phyloP scores from a whole-genome alignment of 1,140 invertebrate species.

The Leptinotarsa texana region DNA sequence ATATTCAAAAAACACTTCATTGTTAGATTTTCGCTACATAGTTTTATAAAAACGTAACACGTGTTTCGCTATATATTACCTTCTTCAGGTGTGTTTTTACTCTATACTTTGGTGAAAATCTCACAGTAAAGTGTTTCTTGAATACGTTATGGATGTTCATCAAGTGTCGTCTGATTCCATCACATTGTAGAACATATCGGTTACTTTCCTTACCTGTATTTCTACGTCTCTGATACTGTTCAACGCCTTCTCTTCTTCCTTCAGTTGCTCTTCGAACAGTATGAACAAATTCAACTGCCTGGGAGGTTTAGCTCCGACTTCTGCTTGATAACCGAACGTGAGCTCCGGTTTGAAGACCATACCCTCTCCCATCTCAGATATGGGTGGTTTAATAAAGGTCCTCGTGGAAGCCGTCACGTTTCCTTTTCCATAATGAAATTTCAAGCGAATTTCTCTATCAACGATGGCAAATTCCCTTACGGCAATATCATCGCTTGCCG shows the following conservation, averaged over 20 bases:
- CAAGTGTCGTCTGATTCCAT: no score
- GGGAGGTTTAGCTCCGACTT: slow-evolving; percentile 64
- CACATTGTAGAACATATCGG: neutral
- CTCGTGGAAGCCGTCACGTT: slow-evolving; percentile 68
- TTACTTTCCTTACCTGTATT: slow-evolving; percentile 50
- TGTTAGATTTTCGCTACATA: no score
- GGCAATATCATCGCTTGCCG: slow-evolving; percentile 65
- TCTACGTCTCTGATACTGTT: slow-evolving; percentile 59
- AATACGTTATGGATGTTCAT: no score
- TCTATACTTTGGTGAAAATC: no score
- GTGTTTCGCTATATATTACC: no score
- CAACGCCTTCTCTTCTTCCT: slow-evolving; percentile 58
- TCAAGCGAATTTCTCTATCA: slow-evolving; percentile 66
- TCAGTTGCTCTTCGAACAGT: slow-evolving; percentile 58
- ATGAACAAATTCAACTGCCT: slow-evolving; percentile 67
- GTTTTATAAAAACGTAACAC: no score
- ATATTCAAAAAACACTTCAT: no score
- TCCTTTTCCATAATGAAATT: slow-evolving; percentile 72
- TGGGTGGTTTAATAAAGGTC: slow-evolving; percentile 67
- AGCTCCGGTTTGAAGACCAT: slow-evolving; percentile 65
- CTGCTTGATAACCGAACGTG: slow-evolving; percentile 65
- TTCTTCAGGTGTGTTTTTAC: no score
- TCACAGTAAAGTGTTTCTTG: no score
- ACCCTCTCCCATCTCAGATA: slow-evolving; percentile 67
- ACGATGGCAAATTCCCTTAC: slow-evolving; percentile 66